Conservation (phyloP, 2,797 vertebrate genomes). For the Aeoliscus strigatus region DNA sequence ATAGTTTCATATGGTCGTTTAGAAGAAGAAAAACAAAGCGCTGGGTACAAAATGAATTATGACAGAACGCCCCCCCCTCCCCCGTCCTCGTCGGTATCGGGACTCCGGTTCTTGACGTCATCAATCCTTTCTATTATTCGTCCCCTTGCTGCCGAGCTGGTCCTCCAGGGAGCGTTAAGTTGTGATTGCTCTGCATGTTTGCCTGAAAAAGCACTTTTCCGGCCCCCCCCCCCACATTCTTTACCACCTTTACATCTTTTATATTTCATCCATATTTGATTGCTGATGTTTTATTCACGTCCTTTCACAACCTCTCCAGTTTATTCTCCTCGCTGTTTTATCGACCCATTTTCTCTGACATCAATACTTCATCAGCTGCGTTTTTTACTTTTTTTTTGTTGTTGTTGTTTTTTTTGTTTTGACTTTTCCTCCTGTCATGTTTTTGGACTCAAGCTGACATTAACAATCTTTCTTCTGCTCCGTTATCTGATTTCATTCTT, state of each 20-base stretch:
- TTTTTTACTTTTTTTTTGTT: constrained; percentile 36
- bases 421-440: constrained; percentile 3
- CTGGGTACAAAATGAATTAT: no score
- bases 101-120: no score
- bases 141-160: not conserved
- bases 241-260: constrained; percentile 50
- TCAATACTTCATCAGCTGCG: constrained; percentile 54
- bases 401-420: constrained; percentile 7
- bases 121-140: no score
- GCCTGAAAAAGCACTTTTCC: constrained; percentile 30
- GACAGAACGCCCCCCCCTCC: no score
- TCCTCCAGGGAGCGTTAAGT: constrained; percentile 11
- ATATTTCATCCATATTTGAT: constrained; percentile 64
- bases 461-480: constrained; percentile 16
- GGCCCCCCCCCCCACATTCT: constrained; percentile 30
- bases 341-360: constrained; percentile 55
- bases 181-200: constrained; percentile 10
- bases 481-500: no score
- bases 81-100: no score
- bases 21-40: no score
- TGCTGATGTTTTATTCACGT: constrained; percentile 62
- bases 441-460: constrained; percentile 12
- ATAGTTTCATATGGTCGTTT: no score
- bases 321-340: constrained; percentile 53
- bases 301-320: constrained; percentile 45